A percentile compares a stretch with the other conserved stretches of the same genome.
Evolutionary conservation across 2,797 vertebrate species (phyloP).

Genomic region (Manis javanica): DNA sequence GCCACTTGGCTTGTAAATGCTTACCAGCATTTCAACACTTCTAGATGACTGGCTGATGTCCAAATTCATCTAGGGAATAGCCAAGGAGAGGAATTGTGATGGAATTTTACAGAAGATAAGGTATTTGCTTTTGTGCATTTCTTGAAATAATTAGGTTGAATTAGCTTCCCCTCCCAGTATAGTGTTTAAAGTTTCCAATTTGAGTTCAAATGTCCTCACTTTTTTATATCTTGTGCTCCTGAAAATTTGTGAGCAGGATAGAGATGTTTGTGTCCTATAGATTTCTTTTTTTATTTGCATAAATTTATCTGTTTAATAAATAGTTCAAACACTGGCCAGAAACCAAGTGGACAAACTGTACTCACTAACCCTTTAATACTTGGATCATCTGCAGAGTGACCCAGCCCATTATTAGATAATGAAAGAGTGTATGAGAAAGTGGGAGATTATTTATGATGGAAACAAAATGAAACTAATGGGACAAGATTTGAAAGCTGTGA

Average conservation of each 20-base stretch:
- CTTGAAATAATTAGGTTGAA: slow-evolving; percentile 79
- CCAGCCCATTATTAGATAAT: slow-evolving; percentile 89
- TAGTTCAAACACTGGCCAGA: slow-evolving; percentile 80
- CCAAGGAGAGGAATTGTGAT: slow-evolving; percentile 64
- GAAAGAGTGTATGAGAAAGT: slow-evolving; percentile 90
- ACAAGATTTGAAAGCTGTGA: slow-evolving; percentile 90
- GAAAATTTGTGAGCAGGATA: slow-evolving; percentile 61
- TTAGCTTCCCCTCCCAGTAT: slow-evolving; percentile 44
- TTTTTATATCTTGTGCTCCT: slow-evolving; percentile 58
- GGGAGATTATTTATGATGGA: slow-evolving; percentile 91
- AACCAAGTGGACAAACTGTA: slow-evolving; percentile 88
- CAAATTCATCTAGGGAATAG: slow-evolving; percentile 76
- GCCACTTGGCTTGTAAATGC: slow-evolving; percentile 70
- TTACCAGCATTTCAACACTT: slow-evolving; percentile 73
- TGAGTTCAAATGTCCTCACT: slow-evolving; percentile 59
- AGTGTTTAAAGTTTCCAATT: slow-evolving; percentile 60
- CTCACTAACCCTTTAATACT: slow-evolving; percentile 87
- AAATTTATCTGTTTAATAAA: slow-evolving; percentile 82
- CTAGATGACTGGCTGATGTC: slow-evolving; percentile 71
- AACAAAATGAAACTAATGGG: slow-evolving; percentile 92
- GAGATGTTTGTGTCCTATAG: slow-evolving; percentile 58
- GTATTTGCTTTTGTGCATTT: slow-evolving; percentile 73
- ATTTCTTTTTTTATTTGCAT: slow-evolving; percentile 70
- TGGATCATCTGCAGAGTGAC: slow-evolving; percentile 85
- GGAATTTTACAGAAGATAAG: slow-evolving; percentile 74